phyloP scores from a whole-genome alignment of 2,888 invertebrate genomes.

The Melanostoma mellinum region DNA sequence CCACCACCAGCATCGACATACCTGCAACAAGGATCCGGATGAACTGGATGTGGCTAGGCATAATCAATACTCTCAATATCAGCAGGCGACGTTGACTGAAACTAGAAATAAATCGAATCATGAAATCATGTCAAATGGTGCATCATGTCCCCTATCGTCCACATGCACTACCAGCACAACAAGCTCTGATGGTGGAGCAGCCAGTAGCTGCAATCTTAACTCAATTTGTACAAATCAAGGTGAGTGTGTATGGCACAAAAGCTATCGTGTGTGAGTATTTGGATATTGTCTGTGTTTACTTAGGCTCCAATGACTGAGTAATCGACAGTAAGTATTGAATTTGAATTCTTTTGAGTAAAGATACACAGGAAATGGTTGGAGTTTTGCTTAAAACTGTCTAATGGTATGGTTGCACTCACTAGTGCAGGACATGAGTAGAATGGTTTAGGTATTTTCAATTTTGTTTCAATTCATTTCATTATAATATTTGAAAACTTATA shows the following conservation, averaged over 20 bases:
- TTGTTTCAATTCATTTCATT: too few species aligned
- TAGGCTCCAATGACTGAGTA: conserved; percentile 11
- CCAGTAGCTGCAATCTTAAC: conserved; percentile 55
- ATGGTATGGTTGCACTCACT: too few species aligned
- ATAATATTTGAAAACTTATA: too few species aligned
- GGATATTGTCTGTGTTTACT: neutral
- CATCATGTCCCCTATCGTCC: conserved; percentile 64
- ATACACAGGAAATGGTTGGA: too few species aligned
- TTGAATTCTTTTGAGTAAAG: neutral
- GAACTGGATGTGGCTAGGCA: conserved; percentile 33
- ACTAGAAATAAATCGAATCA: conserved; percentile 69
- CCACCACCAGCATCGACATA: conserved; percentile 11
- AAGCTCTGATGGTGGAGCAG: conserved; percentile 29
- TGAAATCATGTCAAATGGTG: conserved; percentile 69
- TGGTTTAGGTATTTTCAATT: too few species aligned
- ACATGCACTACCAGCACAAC: conserved; percentile 16
- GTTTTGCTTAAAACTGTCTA: too few species aligned
- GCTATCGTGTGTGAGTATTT: neutral
- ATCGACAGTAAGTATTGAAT: conserved; percentile 22
- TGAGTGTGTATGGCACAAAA: conserved; percentile 37
- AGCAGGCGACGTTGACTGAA: conserved; percentile 54
- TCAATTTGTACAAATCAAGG: conserved; percentile 74
- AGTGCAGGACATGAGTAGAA: too few species aligned
- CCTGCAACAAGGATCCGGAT: conserved; percentile 41
- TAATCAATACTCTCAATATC: conserved; percentile 59